Percentiles rank a stretch among this genome's conserved stretches.
These are phyloP conservation scores for Actias luna DNA, from an alignment of 2,888 invertebrate genomes.

Conservation along the genomic window DNA sequence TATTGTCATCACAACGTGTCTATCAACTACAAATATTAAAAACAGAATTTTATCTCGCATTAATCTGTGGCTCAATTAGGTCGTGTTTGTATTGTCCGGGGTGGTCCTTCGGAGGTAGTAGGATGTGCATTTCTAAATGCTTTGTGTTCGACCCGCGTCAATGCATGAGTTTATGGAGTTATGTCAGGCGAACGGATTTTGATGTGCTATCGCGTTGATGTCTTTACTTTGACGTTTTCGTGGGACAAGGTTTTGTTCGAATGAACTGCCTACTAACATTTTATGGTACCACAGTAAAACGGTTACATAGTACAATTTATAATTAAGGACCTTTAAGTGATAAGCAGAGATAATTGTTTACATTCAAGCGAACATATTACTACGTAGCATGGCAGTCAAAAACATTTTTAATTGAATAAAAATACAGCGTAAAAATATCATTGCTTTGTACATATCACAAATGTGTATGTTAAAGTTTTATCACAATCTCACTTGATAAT, in stretches of 20 bases:
- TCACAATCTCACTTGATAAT: too few relatives aligned
- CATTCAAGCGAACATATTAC: too few relatives aligned
- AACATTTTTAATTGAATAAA: too few relatives aligned
- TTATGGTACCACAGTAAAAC: too few relatives aligned
- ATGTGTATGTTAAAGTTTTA: too few relatives aligned
- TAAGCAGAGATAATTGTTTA: too few relatives aligned
- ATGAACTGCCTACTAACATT: neutral
- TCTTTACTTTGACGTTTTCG: neutral
- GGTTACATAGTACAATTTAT: too few relatives aligned
- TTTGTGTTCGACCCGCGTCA: conserved; percentile 10
- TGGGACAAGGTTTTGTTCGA: neutral
- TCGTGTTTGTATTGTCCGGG: conserved; percentile 65
- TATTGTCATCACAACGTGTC: conserved; percentile 6
- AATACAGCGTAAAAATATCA: too few relatives aligned
- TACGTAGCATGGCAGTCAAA: too few relatives aligned
- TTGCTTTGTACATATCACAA: too few relatives aligned
- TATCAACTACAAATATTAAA: conserved; percentile 31
- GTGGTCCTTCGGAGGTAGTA: conserved; percentile 52
- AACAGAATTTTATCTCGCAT: conserved; percentile 56
- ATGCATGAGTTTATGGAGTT: neutral
- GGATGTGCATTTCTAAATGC: neutral
- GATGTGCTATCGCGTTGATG: conserved; percentile 5
- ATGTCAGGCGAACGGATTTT: neutral
- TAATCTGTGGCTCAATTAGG: conserved; percentile 71
- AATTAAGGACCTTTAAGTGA: too few relatives aligned